Evolutionary conservation across 2,113 vertebrate species (phyloP), one percentile per base, ranked within the genome.

Genomic region (Trichomycterus rosablanca): DNA sequence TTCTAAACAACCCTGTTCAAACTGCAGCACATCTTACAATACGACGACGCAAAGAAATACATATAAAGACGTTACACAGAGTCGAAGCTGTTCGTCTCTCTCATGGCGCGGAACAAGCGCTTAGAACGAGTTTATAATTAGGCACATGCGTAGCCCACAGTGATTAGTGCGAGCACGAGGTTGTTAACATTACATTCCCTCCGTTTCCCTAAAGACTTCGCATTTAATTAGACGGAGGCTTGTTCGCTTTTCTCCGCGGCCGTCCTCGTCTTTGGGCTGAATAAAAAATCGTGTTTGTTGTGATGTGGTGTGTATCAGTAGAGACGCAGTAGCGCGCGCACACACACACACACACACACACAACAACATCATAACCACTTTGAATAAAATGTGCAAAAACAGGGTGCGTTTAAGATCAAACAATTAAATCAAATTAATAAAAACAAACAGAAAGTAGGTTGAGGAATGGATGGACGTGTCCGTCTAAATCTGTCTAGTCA

Each of bases 91-190:
- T 35, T 18, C 30, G 20, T 54, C 10, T 70, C 60, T 66, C n/a
- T 16, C 61, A 59, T 68, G 53, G 63, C 58, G 50, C 40, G 34
- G 60, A 34, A 51, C 51, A 32, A 52, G 52, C 44, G 66, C 67
- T 69, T 76, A 72, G 70, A 71, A 61, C 58, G 59, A 72, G 70
- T 74, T 77, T 63, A 59, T 79, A 75, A 79, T 74, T 77, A 77
- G 77, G 67, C 32, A 6, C 55, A 46, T 60, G 65, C 53, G 42
- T 75, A 75, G 63, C 68, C 63, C 46, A 42, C 58, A 59, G 62
- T 66, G 53, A 70, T 80, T 74, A 80, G 69, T 52, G 70, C 54
- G 63, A 61, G 15, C 66, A 53, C 69, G 52, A 66, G 72, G 73
- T 70, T 74, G 74, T 75, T 76, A 79, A 74, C 69, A 74, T 58